phyloP scores from a whole-genome alignment of 1,140 invertebrate genomes.

The Drosophila ficusphila region DNA sequence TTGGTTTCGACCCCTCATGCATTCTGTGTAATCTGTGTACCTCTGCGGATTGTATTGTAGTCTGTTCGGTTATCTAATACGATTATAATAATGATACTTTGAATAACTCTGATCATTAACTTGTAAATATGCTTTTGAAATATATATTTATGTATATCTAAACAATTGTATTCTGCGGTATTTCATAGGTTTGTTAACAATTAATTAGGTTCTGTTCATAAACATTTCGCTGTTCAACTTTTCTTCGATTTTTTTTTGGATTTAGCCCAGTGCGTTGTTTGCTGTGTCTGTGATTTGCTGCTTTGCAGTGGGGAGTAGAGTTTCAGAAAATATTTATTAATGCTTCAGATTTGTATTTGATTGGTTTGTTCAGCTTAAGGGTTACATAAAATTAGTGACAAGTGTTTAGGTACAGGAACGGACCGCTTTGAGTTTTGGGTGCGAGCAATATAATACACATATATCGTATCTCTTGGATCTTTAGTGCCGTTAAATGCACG shows the following conservation, averaged over 20 bases:
- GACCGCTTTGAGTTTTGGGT: conserved; percentile 43
- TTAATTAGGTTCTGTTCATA: conserved; percentile 67
- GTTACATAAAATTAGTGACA: conserved; percentile 59
- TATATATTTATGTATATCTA: conserved; percentile 54
- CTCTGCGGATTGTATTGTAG: conserved; percentile 30
- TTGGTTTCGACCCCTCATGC: conserved; percentile 56
- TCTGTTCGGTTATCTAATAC: conserved; percentile 51
- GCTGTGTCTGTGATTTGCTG: conserved; percentile 47
- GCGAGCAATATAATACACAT: conserved; percentile 44
- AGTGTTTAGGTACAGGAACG: conserved; percentile 68
- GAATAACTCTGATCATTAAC: conserved; percentile 72
- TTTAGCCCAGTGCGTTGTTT: conserved; percentile 72
- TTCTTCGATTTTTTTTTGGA: conserved; percentile 45
- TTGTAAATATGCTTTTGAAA: conserved; percentile 73
- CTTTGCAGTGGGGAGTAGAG: conserved; percentile 65
- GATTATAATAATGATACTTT: conserved; percentile 56
- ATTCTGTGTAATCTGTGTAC: conserved; percentile 27
- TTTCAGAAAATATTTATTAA: conserved; percentile 65
- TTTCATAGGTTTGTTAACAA: conserved; percentile 63
- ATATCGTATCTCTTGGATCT: conserved; percentile 18
- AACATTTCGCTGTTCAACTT: conserved; percentile 68
- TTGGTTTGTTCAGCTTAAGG: conserved; percentile 36
- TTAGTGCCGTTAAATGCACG: conserved; percentile 9
- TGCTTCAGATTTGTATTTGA: conserved; percentile 14
- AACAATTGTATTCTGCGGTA: conserved; percentile 44